These are phyloP conservation scores for Florisuga fusca DNA, from an alignment of 2,797 vertebrate species.

Conservation along the genomic window DNA sequence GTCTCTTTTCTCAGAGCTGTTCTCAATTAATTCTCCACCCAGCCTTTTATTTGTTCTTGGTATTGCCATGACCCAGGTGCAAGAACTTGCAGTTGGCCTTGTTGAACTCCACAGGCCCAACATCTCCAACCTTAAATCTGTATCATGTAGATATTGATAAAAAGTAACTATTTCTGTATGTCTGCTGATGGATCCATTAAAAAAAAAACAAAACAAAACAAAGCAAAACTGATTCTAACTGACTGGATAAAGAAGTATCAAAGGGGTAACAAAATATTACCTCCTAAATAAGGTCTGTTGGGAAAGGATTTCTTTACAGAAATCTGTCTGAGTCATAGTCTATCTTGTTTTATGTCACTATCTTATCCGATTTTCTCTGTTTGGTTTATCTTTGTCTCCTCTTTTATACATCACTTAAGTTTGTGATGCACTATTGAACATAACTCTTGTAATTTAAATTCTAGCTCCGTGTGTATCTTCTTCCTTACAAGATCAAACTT, in stretches of 20 bases:
- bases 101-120: too few species aligned
- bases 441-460: slow-evolving; percentile 20
- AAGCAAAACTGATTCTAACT: not conserved
- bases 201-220: too few species aligned
- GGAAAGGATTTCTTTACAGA: not conserved
- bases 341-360: not conserved
- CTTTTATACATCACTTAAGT: not conserved
- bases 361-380: not conserved
- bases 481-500: slow-evolving; percentile 41
- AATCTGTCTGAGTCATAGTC: not conserved
- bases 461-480: not conserved
- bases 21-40: too few species aligned
- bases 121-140: not conserved
- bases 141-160: not conserved
- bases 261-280: not conserved
- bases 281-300: not conserved
- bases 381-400: not conserved
- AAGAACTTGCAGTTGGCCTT: too few species aligned
- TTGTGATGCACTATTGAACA: slow-evolving; percentile 53
- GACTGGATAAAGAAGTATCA: not conserved
- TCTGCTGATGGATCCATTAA: not conserved
- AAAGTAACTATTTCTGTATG: not conserved
- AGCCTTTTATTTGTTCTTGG: too few species aligned
- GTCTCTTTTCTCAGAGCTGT: too few species aligned
- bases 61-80: too few species aligned